Evolutionary conservation across 2,797 vertebrate species (phyloP).

Genomic region (Peromyscus aztecus): DNA sequence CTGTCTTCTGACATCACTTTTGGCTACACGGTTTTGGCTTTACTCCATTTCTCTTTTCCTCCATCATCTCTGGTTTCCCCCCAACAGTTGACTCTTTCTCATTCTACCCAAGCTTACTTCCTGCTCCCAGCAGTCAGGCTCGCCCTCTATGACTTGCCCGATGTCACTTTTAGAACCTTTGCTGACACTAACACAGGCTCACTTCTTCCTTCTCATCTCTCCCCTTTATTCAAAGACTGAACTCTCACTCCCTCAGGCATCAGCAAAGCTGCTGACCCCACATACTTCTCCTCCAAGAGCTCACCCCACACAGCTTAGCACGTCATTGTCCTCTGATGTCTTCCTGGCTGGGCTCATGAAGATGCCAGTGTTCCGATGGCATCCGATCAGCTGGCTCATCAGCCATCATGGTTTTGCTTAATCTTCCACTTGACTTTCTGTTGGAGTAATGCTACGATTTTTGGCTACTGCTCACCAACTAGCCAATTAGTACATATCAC

Average conservation of each 20-base stretch:
- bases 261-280: neutral
- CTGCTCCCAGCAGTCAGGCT: neutral
- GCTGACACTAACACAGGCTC: neutral
- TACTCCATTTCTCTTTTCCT: neutral
- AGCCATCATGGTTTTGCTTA: conserved; percentile 19
- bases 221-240: neutral
- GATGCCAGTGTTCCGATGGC: neutral
- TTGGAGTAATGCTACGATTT: neutral
- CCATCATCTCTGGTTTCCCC: neutral
- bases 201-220: neutral
- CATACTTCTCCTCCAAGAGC: neutral
- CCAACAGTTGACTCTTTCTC: neutral
- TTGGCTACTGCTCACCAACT: conserved; percentile 1
- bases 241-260: neutral
- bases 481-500: neutral
- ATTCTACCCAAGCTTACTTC: neutral
- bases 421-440: conserved; percentile 37
- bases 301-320: neutral
- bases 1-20: neutral
- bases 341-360: neutral
- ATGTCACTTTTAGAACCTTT: neutral
- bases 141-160: neutral
- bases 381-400: neutral
- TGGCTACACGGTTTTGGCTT: neutral
- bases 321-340: neutral